These are phyloP conservation scores for Ageneiosus marmoratus DNA, from an alignment of 2,113 vertebrate genomes.

Conservation along the genomic window DNA sequence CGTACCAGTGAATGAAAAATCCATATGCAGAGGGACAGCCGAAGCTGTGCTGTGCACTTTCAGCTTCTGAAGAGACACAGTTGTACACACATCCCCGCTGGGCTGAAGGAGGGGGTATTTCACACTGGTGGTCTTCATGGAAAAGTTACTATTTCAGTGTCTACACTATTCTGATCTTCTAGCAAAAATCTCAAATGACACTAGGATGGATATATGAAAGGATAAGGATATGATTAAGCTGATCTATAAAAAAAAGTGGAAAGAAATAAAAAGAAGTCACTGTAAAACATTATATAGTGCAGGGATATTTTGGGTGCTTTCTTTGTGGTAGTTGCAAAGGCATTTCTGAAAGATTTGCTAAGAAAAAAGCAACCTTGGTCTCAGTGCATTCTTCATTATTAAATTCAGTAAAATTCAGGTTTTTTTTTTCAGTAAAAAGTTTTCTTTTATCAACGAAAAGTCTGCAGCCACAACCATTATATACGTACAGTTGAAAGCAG, in stretches of 20 bases:
- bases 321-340: not conserved
- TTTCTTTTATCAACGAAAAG: no score
- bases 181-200: slow-evolving; percentile 47
- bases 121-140: slow-evolving; percentile 61
- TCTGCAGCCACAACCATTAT: not conserved
- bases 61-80: slow-evolving; percentile 70
- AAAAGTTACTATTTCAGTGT: slow-evolving; percentile 53
- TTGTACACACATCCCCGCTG: slow-evolving; percentile 62
- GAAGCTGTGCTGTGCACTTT: slow-evolving; percentile 68
- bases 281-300: not conserved
- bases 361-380: not conserved
- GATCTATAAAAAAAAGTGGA: not conserved
- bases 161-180: slow-evolving; percentile 63
- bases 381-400: not conserved
- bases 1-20: slow-evolving; percentile 71
- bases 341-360: not conserved
- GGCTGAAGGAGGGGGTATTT: slow-evolving; percentile 65
- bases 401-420: not conserved
- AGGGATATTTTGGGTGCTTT: not conserved
- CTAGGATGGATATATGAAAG: not conserved
- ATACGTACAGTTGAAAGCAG: no score
- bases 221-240: not conserved
- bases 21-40: slow-evolving; percentile 59
- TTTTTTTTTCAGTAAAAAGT: no score
- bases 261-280: not conserved